Evolutionary conservation across 2,888 invertebrate species (phyloP), one percentile per base, ranked within the genome.

Genomic region (Netelia fuscicornis): DNA sequence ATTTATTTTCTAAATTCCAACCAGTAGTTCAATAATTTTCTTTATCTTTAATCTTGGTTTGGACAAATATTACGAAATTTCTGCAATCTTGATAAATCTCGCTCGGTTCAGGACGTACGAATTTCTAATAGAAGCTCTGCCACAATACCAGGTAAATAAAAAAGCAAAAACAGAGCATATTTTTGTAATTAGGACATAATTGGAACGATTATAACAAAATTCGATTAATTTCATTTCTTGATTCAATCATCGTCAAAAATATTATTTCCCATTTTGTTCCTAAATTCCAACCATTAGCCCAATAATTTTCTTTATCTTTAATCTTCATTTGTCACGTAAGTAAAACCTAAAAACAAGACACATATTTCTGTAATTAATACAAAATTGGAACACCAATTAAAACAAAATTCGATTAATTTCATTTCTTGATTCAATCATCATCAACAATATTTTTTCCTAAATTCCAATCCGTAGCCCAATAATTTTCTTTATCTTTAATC

Each of bases 71-170:
- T 52, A 82, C 82, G 75, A 75, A 82, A 82, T 82, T 79, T 20
- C 84, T 13, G 42, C 84, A 81, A 81, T 84, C 84, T 84, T 77
- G 81, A 78, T 84, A 81, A 72, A 81, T 81, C 68, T 76, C 67
- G 71, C 67, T 81, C 65, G 67, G 65, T 48, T 62, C 54, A 48
- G 52, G 72, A 72, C 67, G 72, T 78, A 81, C 64, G 56, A 84
- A 81, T 81, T 77, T 81, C 30, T 64, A 72, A 84, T 70, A 54
- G 54, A 71, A 44, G 37, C 60, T 37, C 11, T 37, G 52, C 60
- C 20, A 37, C 37, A 70, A 52, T 25, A 48, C 8, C 20, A 17
- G 1, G 37, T 6, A 6, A 37, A 30, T 30, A 30, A 60, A n/a
- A 52, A 58, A 77, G 10, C 1, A 37, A 60, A 60, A 52, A 48